These are phyloP conservation scores for Spialia ferax DNA, from an alignment of 2,888 invertebrate species.

Conservation along the genomic window DNA sequence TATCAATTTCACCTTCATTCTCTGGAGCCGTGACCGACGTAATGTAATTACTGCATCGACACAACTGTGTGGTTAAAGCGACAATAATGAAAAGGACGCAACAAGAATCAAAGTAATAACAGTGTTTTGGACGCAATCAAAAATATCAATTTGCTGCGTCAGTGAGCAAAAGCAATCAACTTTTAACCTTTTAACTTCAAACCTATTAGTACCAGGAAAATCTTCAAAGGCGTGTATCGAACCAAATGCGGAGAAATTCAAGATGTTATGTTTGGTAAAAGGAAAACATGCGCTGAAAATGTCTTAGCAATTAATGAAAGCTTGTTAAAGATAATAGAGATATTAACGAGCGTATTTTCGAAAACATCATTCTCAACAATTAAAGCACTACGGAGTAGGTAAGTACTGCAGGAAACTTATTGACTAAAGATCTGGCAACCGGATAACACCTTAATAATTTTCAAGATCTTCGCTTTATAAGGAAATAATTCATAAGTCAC, in stretches of 20 bases:
- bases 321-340: not conserved
- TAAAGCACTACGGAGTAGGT: no score
- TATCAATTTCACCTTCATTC: constrained; percentile 37
- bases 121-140: constrained; percentile 20
- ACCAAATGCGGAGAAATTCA: not conserved
- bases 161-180: constrained; percentile 8
- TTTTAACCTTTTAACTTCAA: constrained; percentile 17
- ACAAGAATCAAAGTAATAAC: no score
- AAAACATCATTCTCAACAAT: no score
- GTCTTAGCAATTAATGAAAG: not conserved
- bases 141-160: constrained; percentile 1
- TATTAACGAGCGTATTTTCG: no score
- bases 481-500: no score
- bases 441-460: no score
- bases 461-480: no score
- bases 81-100: constrained; percentile 8
- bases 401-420: no score
- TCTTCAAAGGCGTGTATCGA: not conserved
- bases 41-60: constrained; percentile 28
- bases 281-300: not conserved
- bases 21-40: constrained; percentile 30
- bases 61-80: constrained; percentile 17
- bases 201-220: not conserved
- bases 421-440: no score
- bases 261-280: not conserved